Percentiles rank a stretch among this genome's conserved stretches.
These are phyloP conservation scores for Mirza zaza DNA, from an alignment of 2,113 vertebrate species.

Conservation along the genomic window DNA sequence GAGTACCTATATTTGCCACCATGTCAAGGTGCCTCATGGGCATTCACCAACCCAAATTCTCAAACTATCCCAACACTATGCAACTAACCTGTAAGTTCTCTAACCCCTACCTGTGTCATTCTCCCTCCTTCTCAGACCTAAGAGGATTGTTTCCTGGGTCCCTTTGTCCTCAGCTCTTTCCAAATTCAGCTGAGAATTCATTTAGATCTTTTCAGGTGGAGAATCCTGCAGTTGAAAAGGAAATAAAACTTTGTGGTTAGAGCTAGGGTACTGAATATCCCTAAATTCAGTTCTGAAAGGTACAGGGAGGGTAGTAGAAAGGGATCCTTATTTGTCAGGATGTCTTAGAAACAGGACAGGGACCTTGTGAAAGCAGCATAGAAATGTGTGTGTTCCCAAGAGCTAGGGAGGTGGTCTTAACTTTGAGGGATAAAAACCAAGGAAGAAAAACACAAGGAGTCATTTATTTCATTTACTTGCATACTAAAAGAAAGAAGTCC, in stretches of 20 bases:
- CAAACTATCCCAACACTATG: background rate
- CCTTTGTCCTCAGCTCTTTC: conserved; percentile 28
- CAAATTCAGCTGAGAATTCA: conserved; percentile 16
- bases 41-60: background rate
- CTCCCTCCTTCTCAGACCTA: background rate
- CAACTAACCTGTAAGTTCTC: conserved; percentile 8
- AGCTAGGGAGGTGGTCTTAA: background rate
- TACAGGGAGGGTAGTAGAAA: background rate
- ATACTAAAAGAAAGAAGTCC: background rate
- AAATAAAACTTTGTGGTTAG: conserved; percentile 39
- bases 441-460: background rate
- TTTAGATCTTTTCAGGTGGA: conserved; percentile 13
- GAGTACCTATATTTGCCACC: background rate
- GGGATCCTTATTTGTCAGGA: background rate
- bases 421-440: conserved; percentile 20
- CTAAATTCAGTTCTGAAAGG: conserved; percentile 24
- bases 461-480: conserved; percentile 29
- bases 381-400: background rate
- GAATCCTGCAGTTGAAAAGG: conserved; percentile 11
- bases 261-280: background rate
- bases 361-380: background rate
- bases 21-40: background rate
- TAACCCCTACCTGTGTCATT: background rate
- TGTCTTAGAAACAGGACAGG: background rate
- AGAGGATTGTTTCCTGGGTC: conserved; percentile 1